Evolutionary conservation across 2,797 vertebrate species (phyloP), one percentile per base, ranked within the genome.

Genomic region (Myotis planiceps): DNA sequence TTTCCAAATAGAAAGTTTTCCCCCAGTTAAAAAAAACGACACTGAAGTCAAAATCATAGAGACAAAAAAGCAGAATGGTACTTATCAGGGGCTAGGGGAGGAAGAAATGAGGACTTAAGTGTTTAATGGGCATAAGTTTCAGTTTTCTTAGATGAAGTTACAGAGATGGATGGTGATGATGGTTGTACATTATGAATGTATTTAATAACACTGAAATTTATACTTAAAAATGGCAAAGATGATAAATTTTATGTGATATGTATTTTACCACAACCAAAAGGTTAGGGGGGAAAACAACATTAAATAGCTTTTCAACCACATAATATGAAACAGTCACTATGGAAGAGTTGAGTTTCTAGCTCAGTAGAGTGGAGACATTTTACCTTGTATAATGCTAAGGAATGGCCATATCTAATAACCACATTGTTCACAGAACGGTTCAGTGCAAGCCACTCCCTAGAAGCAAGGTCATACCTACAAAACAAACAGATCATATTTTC

Each of bases 361-460:
- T 66, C 42, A 65, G 60, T 29, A 63, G 4, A 93, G 23, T 14
- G 15, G 32, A 92, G 71, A 90, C 27, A 45, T 19, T 86, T 19
- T 97, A 99, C 99, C 99, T 99, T 97, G 23, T 99, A 92, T 3
- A 99, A 96, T 0, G 99, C 99, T 97, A 99, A 25, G 0, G 99
- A 99, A 97, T 99, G 99, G 21, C 99, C 99, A 0, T 99, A 99
- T 97, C 99, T 98, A 6, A 99, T 99, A n/a, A 99, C 98, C 6
- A 99, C 98, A 0, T 98, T 97, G 98, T 99, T 99, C 95, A 99
- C 99, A 0, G 99, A 99, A 79, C 12, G 98, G 95, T 99, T 99
- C 53, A 99, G 98, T 34, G 98, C 95, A 96, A 99, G 97, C 99
- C 99, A 99, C 95, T 99, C 98, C 93, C 98, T 98, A 93, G 98